A percentile compares a stretch with the other conserved stretches of the same genome.
Evolutionary conservation across 1,140 invertebrate species (phyloP).

Genomic region (Eueides isabella): DNA sequence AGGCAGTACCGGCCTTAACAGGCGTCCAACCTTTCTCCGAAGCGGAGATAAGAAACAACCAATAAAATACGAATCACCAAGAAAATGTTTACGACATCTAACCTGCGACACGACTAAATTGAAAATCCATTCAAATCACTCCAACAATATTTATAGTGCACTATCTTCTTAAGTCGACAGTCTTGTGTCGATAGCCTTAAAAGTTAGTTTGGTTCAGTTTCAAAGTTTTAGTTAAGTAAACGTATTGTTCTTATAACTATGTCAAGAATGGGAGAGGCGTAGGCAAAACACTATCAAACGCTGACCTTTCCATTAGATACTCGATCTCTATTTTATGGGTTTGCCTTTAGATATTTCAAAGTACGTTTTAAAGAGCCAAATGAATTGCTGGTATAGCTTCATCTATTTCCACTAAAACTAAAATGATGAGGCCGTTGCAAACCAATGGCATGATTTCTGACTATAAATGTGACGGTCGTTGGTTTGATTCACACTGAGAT

Average conservation of each 20-base stretch:
- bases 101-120: conserved; percentile 47
- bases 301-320: conserved; percentile 39
- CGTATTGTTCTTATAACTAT: conserved; percentile 20
- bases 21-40: conserved; percentile 17
- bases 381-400: background rate
- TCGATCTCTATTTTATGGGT: conserved; percentile 37
- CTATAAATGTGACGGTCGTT: too few relatives aligned
- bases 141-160: conserved; percentile 23
- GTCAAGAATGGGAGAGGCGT: conserved; percentile 40
- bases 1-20: conserved; percentile 12
- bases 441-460: too few relatives aligned
- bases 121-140: conserved; percentile 48
- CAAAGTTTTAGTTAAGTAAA: background rate
- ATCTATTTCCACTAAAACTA: background rate
- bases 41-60: conserved; percentile 29
- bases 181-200: conserved; percentile 5
- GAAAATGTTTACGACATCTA: conserved; percentile 46
- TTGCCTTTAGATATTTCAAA: conserved; percentile 21
- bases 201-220: background rate
- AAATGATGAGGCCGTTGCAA: too few relatives aligned
- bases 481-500: too few relatives aligned
- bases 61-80: conserved; percentile 43
- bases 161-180: background rate
- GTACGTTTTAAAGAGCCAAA: conserved; percentile 18
- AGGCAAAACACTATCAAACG: conserved; percentile 39